A percentile compares a stretch with the other conserved stretches of the same genome.
Evolutionary conservation across 1,140 invertebrate genomes (phyloP).

Genomic region (Hyles euphorbiae): DNA sequence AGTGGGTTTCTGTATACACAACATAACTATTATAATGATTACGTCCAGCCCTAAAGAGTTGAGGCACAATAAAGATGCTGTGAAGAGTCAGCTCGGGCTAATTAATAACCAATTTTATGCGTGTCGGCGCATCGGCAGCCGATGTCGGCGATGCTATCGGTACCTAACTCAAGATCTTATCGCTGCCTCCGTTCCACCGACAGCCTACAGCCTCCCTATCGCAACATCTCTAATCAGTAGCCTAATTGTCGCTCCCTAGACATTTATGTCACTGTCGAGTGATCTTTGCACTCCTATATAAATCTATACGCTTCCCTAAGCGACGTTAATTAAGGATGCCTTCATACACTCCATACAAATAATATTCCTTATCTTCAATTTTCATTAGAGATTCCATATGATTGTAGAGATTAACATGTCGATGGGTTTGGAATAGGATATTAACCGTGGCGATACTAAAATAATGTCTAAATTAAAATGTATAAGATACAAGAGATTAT

Average conservation of each 20-base stretch:
- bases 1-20: no score
- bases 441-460: no score
- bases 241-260: background rate
- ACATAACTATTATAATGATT: no score
- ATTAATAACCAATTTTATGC: slow-evolving; percentile 48
- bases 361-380: no score
- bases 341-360: no score
- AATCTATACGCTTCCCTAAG: no score
- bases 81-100: slow-evolving; percentile 31
- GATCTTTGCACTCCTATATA: background rate
- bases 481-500: no score
- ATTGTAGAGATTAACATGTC: no score
- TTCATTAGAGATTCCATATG: no score
- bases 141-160: slow-evolving; percentile 34
- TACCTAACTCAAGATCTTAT: slow-evolving; percentile 32
- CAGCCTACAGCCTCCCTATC: slow-evolving; percentile 23
- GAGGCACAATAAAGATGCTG: slow-evolving; percentile 3
- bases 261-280: slow-evolving; percentile 3
- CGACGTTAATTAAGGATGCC: no score
- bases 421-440: no score
- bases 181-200: slow-evolving; percentile 24
- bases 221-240: slow-evolving; percentile 15
- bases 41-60: background rate
- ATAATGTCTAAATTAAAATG: no score
- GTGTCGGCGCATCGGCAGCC: slow-evolving; percentile 30